These are phyloP conservation scores for Diarsia rubi DNA, from an alignment of 2,888 invertebrate species.

Conservation along the genomic window DNA sequence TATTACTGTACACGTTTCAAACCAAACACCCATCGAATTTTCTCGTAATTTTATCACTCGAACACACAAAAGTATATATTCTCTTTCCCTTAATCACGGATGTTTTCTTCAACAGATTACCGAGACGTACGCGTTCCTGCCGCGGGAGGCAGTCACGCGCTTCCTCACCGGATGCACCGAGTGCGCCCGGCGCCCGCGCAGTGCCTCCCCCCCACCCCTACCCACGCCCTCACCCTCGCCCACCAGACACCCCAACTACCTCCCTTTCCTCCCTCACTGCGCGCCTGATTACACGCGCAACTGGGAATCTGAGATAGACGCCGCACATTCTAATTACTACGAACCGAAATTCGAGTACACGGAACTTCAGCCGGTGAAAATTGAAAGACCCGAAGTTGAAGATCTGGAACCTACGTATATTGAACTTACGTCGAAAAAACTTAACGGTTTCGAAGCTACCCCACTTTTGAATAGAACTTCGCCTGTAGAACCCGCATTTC, in stretches of 20 bases:
- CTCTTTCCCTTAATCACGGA: slow-evolving; percentile 70
- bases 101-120: slow-evolving; percentile 94
- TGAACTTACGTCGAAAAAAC: slow-evolving; percentile 85
- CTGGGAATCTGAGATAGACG: slow-evolving; percentile 90
- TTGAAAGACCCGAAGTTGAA: slow-evolving; percentile 82
- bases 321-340: slow-evolving; percentile 86
- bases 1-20: neutral
- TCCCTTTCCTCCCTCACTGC: slow-evolving; percentile 86
- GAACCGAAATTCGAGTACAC: slow-evolving; percentile 87
- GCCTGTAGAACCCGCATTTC: slow-evolving; percentile 83
- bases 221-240: slow-evolving; percentile 89
- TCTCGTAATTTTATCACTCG: slow-evolving; percentile 47
- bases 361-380: slow-evolving; percentile 84
- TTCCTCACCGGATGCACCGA: slow-evolving; percentile 98
- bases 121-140: slow-evolving; percentile 98
- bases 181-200: slow-evolving; percentile 95
- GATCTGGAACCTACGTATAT: slow-evolving; percentile 87
- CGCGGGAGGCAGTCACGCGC: slow-evolving; percentile 98
- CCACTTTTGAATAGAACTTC: slow-evolving; percentile 79
- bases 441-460: slow-evolving; percentile 77
- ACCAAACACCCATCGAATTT: slow-evolving; percentile 10
- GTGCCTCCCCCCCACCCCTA: slow-evolving; percentile 91
- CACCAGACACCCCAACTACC: slow-evolving; percentile 85
- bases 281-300: slow-evolving; percentile 87
- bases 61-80: slow-evolving; percentile 62